These are phyloP conservation scores for Peromyscus leucopus DNA, from an alignment of 2,113 vertebrate species.

Conservation along the genomic window DNA sequence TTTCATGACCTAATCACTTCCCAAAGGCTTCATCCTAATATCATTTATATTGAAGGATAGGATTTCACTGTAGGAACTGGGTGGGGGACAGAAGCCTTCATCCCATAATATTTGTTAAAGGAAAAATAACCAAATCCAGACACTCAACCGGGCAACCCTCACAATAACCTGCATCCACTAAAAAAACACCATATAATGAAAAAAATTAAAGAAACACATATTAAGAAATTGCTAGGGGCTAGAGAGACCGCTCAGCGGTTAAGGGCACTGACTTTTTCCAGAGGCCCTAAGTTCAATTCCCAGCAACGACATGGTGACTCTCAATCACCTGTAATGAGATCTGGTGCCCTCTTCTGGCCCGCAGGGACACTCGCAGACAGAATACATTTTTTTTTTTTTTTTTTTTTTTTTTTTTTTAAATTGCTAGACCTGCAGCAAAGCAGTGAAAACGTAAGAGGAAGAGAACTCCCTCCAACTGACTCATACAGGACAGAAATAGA, in stretches of 20 bases:
- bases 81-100: background rate
- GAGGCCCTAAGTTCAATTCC: no score
- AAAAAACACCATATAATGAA: background rate
- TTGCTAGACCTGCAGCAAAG: background rate
- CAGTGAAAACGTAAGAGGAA: background rate
- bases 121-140: background rate
- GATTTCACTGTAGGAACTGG: background rate
- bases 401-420: no score
- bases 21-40: background rate
- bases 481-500: background rate
- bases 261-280: no score
- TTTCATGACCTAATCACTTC: background rate
- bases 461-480: background rate
- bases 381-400: no score
- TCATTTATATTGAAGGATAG: background rate
- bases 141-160: background rate
- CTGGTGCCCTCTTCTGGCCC: no score
- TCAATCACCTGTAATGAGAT: no score
- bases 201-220: background rate
- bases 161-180: background rate
- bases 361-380: no score
- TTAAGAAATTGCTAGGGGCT: no score
- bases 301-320: no score
- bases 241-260: no score
- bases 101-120: background rate